These are phyloP conservation scores for Griposia aprilina DNA, from an alignment of 2,888 invertebrate species.

Conservation along the genomic window DNA sequence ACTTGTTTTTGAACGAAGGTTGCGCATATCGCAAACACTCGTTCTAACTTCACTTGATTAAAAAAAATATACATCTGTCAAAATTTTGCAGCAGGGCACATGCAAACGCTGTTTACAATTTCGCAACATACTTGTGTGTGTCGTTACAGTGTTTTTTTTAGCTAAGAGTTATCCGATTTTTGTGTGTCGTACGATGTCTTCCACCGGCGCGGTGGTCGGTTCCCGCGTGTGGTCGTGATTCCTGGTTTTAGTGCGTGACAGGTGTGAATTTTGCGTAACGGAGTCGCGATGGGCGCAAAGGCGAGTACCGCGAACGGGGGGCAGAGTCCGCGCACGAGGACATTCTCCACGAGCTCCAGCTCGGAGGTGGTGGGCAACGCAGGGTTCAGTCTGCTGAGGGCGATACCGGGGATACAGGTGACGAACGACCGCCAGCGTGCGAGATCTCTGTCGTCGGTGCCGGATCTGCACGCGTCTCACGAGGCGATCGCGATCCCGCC, in stretches of 20 bases:
- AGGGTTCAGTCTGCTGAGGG: slow-evolving; percentile 93
- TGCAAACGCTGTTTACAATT: slow-evolving; percentile 89
- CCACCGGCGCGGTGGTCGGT: slow-evolving; percentile 85
- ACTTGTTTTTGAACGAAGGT: slow-evolving; percentile 68
- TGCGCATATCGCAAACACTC: slow-evolving; percentile 66
- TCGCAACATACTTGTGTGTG: slow-evolving; percentile 83
- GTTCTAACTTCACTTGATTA: slow-evolving; percentile 73
- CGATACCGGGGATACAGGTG: slow-evolving; percentile 93
- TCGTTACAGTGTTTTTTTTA: slow-evolving; percentile 77
- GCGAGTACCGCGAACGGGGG: slow-evolving; percentile 95
- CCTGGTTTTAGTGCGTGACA: slow-evolving; percentile 79
- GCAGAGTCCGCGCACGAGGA: slow-evolving; percentile 93
- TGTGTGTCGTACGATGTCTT: slow-evolving; percentile 88
- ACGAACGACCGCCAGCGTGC: slow-evolving; percentile 95
- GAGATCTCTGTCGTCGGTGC: slow-evolving; percentile 95
- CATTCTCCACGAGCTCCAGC: slow-evolving; percentile 94
- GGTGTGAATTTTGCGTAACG: slow-evolving; percentile 87
- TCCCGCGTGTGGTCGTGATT: slow-evolving; percentile 87
- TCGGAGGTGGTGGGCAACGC: slow-evolving; percentile 91
- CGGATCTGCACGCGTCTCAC: slow-evolving; percentile 92
- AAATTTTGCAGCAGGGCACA: slow-evolving; percentile 89
- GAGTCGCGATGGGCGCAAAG: slow-evolving; percentile 95
- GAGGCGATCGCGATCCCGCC: slow-evolving; percentile 92
- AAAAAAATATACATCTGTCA: slow-evolving; percentile 81
- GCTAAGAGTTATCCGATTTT: slow-evolving; percentile 69